Evolutionary conservation across 2,113 vertebrate genomes (phyloP), one percentile per base, ranked within the genome.

Genomic region (Corythornis cristatus): DNA sequence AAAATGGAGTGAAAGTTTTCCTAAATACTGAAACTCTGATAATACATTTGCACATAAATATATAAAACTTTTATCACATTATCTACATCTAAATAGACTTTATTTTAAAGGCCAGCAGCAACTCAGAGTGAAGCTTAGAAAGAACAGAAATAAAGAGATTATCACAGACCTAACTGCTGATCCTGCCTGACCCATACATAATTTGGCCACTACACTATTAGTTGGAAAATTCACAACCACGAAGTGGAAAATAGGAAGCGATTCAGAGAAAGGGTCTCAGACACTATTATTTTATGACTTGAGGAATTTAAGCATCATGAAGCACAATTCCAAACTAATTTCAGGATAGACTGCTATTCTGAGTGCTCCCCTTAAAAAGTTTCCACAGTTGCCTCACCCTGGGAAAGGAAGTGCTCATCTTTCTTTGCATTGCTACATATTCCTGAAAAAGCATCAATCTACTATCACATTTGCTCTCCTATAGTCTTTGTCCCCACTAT

Each of bases 341-440:
- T 75, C 57, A 80, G 42, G 21, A 79, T 3, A 35, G 15, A 28
- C 4, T 16, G 5, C 18, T 61, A 20, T 28, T 45, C 25, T 23
- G 37, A 65, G 17, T 21, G 42, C 21, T 76, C 8, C 19, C 40
- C 16, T 43, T 25, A 4, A 11, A 11, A 35, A 45, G 13, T 28
- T 70, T 45, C 76, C 17, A 21, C 4, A n/a, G 23, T 8, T 8
- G 2, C 18, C 17, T 18, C 18, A 18, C 2, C 5, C 25, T 12
- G 6, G 26, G 35, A 48, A 67, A 72, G 31, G 17, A 83, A 0
- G 0, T 5, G 26, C 19, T 58, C 4, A 5, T 61, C 29, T 33
- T 48, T 45, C 51, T 8, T 65, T 74, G 45, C 48, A 14, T 62
- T 25, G 5, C 15, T 19, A 17, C 19, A 4, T 18, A 35, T 20